These are phyloP conservation scores for Artemia sinica DNA, from an alignment of 2,888 invertebrate species.

Conservation along the genomic window DNA sequence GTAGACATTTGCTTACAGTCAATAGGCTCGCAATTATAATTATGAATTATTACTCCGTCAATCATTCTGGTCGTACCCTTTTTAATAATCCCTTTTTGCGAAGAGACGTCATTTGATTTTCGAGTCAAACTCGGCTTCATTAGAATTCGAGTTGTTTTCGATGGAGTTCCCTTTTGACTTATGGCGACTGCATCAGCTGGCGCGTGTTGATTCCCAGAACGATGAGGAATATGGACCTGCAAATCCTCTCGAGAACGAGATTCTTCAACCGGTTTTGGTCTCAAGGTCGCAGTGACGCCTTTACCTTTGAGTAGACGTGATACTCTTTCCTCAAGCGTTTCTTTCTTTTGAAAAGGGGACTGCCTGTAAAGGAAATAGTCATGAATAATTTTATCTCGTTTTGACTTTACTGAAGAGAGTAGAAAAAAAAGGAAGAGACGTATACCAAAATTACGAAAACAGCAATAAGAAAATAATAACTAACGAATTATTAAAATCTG, in stretches of 20 bases:
- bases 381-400: no score
- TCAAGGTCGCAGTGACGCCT: background rate
- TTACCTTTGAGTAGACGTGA: constrained; percentile 4
- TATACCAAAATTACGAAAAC: no score
- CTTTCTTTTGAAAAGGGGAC: background rate
- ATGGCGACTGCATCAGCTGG: background rate
- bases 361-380: no score
- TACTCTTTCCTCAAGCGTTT: background rate
- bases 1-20: background rate
- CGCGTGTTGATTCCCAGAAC: background rate
- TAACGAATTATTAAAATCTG: no score
- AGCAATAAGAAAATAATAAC: no score
- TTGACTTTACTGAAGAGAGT: no score
- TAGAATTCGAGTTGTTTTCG: background rate
- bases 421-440: no score
- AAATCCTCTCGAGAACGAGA: background rate
- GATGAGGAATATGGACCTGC: background rate
- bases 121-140: background rate
- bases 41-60: background rate
- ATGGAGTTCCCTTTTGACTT: background rate
- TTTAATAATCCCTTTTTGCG: no score
- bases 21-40: constrained; percentile 1
- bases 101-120: background rate
- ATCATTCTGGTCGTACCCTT: background rate
- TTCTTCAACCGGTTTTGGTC: background rate